Evolutionary conservation across 2,797 vertebrate species (phyloP).

Genomic region (Sebastes diaconus): DNA sequence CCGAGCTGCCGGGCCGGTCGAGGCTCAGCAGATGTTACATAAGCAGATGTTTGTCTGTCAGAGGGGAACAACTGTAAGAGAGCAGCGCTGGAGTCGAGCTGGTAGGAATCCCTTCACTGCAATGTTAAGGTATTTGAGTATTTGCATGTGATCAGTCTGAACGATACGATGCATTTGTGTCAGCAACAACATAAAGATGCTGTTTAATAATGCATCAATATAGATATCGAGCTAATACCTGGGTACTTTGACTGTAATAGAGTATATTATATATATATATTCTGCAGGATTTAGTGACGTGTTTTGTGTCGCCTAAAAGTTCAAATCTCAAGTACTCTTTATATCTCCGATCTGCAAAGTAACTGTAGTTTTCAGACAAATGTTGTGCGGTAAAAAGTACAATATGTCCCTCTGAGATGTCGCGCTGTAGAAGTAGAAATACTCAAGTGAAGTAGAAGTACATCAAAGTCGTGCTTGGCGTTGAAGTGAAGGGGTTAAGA

Average conservation of each 20-base stretch:
- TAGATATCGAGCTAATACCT: background rate
- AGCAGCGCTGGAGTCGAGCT: slow-evolving; percentile 17
- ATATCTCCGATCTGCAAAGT: background rate
- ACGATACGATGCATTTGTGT: too few species aligned
- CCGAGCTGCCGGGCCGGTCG: background rate
- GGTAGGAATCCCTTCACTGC: background rate
- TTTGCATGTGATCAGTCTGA: too few species aligned
- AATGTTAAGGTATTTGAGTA: too few species aligned
- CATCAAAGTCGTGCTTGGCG: background rate
- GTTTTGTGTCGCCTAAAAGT: too few species aligned
- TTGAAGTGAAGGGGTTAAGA: background rate
- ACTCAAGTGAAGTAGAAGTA: background rate
- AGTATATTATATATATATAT: background rate
- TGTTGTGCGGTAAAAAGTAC: background rate
- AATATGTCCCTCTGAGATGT: background rate
- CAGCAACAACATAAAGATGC: too few species aligned
- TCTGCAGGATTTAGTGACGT: too few species aligned
- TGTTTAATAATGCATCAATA: too few species aligned
- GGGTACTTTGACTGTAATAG: background rate
- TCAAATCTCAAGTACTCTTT: too few species aligned
- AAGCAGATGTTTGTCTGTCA: slow-evolving; percentile 1
- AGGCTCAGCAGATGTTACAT: slow-evolving; percentile 38
- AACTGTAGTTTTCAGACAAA: background rate
- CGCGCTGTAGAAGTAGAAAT: too few species aligned
- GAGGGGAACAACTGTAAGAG: slow-evolving; percentile 12